These are phyloP conservation scores for Synchiropus splendidus DNA, from an alignment of 2,113 vertebrate genomes.

Conservation along the genomic window DNA sequence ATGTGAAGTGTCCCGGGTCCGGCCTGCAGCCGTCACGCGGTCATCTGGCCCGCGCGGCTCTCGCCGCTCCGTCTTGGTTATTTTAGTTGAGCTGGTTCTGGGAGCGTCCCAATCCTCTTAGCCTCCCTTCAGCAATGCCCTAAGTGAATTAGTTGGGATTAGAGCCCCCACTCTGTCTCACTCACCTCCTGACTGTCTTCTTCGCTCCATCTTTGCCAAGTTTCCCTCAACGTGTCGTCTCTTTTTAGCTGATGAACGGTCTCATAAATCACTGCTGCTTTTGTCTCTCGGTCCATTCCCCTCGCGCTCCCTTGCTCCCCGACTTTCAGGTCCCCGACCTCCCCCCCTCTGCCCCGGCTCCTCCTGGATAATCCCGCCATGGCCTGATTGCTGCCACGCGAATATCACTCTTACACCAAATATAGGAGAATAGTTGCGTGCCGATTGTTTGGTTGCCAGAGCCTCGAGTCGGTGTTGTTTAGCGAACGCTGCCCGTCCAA, in stretches of 20 bases:
- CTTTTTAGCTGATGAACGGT: not conserved
- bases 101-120: slow-evolving; percentile 78
- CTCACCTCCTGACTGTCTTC: slow-evolving; percentile 16
- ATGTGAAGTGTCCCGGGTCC: slow-evolving; percentile 9
- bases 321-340: slow-evolving; percentile 2
- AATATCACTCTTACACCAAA: slow-evolving; percentile 15
- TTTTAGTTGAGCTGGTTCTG: slow-evolving; percentile 73
- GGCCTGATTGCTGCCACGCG: slow-evolving; percentile 49
- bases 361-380: slow-evolving; percentile 51
- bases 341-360: slow-evolving; percentile 1
- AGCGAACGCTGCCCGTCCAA: not conserved
- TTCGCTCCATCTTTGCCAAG: slow-evolving; percentile 1
- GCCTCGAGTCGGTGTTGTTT: too few species aligned
- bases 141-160: slow-evolving; percentile 80
- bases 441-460: not conserved
- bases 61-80: slow-evolving; percentile 59
- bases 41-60: slow-evolving; percentile 33
- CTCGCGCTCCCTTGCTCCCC: not conserved
- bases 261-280: not conserved
- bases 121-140: slow-evolving; percentile 64
- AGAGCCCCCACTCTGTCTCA: slow-evolving; percentile 42
- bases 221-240: slow-evolving; percentile 2
- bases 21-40: slow-evolving; percentile 25
- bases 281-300: not conserved
- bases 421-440: slow-evolving; percentile 11